Percentiles rank a stretch among this genome's conserved stretches.
phyloP scores from a whole-genome alignment of 2,888 invertebrate species.

The Drosophila subsilvestris region DNA sequence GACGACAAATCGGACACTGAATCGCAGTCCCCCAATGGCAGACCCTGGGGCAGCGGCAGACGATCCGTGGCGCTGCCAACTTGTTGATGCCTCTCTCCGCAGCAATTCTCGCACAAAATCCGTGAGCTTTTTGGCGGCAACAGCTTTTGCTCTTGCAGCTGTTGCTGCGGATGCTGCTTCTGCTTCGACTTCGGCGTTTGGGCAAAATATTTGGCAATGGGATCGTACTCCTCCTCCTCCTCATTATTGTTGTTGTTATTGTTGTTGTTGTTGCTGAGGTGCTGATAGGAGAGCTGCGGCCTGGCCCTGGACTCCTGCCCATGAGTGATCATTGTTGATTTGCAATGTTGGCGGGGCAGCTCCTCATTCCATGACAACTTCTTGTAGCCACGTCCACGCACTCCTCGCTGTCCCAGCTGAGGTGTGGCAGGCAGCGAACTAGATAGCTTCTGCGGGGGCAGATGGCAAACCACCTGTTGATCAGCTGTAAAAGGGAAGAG shows the following conservation, averaged over 20 bases:
- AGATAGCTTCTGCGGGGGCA: constrained; percentile 49
- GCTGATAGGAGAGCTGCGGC: constrained; percentile 31
- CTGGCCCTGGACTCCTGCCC: constrained; percentile 49
- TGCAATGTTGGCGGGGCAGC: constrained; percentile 21
- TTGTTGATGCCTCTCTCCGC: constrained; percentile 68
- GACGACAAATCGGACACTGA: constrained; percentile 83
- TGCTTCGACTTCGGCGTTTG: constrained; percentile 24
- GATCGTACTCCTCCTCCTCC: constrained; percentile 39
- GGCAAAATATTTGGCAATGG: constrained; percentile 39
- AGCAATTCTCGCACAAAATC: constrained; percentile 78
- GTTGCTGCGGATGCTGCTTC: constrained; percentile 23
- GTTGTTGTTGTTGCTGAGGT: constrained; percentile 26
- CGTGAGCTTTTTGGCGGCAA: constrained; percentile 71
- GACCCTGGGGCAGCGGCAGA: constrained; percentile 33
- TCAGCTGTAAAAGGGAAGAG: constrained; percentile 8
- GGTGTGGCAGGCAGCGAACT: constrained; percentile 72
- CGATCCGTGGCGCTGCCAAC: constrained; percentile 49
- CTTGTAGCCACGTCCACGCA: constrained; percentile 58
- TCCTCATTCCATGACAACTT: constrained; percentile 60
- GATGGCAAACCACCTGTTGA: constrained; percentile 16
- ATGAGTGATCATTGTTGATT: constrained; percentile 33
- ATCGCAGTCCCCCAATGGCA: constrained; percentile 70
- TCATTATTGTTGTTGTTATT: constrained; percentile 35
- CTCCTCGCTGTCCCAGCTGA: constrained; percentile 65
- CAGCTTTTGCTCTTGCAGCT: constrained; percentile 36